These are phyloP conservation scores for Platycercus adscitus DNA, from an alignment of 2,113 vertebrate species.

Conservation along the genomic window DNA sequence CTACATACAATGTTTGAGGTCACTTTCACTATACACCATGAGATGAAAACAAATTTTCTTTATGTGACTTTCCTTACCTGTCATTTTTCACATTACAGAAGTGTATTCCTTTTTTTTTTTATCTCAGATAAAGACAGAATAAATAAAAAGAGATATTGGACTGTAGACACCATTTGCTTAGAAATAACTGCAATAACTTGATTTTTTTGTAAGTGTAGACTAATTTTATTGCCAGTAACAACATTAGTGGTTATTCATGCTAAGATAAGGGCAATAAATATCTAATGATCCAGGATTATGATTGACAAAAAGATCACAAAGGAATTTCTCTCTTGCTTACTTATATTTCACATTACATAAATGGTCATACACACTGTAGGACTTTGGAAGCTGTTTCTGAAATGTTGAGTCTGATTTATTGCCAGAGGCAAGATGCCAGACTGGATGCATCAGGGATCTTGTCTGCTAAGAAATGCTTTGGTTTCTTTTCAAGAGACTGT, in stretches of 20 bases:
- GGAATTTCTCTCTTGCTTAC: conserved; percentile 3
- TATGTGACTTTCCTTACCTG: neutral
- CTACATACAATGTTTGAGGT: neutral
- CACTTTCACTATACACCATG: neutral
- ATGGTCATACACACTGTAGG: neutral
- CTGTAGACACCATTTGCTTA: neutral
- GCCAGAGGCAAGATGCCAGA: conserved; percentile 31
- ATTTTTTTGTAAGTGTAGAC: neutral
- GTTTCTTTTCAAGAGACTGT: neutral
- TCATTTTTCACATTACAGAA: neutral
- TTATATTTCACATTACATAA: neutral
- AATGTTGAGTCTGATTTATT: neutral
- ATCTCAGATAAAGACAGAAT: neutral
- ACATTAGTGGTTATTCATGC: neutral
- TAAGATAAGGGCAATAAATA: conserved; percentile 16
- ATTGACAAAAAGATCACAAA: neutral
- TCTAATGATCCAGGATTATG: neutral
- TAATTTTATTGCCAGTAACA: conserved; percentile 6
- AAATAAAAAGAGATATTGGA: neutral
- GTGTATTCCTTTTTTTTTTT: neutral
- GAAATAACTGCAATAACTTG: neutral
- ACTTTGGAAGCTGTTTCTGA: conserved; percentile 29
- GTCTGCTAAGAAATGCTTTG: neutral
- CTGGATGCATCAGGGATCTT: conserved; percentile 14
- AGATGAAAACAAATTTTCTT: neutral